Evolutionary conservation across 2,888 invertebrate genomes (phyloP).

Genomic region (Meteorus cinctellus): DNA sequence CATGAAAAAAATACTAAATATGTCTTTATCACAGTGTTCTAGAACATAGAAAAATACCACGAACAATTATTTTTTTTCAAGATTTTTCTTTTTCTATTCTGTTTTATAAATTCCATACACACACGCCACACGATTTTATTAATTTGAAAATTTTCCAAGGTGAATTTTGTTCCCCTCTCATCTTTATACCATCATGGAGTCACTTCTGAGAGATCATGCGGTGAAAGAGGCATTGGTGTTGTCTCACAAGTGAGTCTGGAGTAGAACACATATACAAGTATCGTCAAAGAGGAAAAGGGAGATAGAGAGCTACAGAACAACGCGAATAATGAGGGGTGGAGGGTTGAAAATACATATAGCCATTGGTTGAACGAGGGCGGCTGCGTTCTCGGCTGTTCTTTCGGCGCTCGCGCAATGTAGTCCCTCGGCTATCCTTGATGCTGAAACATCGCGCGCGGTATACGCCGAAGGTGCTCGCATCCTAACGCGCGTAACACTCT

Average conservation of each 20-base stretch:
- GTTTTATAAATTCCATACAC: background rate
- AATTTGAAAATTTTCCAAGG: too few species aligned
- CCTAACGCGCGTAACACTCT: conserved; percentile 48
- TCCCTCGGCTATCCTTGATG: conserved; percentile 68
- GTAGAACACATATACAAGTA: background rate
- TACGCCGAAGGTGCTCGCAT: conserved; percentile 53
- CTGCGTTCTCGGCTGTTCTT: conserved; percentile 65
- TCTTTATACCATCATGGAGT: too few species aligned
- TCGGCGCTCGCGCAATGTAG: conserved; percentile 71
- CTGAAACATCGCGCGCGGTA: conserved; percentile 64
- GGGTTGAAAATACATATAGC: conserved; percentile 35
- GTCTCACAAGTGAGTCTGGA: background rate
- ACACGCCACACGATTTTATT: background rate
- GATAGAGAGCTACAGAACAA: conserved; percentile 30
- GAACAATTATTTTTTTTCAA: background rate
- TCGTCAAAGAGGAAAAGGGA: background rate
- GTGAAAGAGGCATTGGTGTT: background rate
- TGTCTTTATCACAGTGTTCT: background rate
- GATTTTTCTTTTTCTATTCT: too few species aligned
- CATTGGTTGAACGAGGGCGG: conserved; percentile 56
- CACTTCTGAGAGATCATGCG: background rate
- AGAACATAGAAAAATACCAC: background rate
- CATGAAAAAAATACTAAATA: background rate
- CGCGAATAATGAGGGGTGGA: conserved; percentile 15
- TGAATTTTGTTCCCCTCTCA: too few species aligned